Percentiles rank a stretch among this genome's conserved stretches.
Conservation (phyloP, 1,140 invertebrate species). For the Pseudoatta argentina region DNA sequence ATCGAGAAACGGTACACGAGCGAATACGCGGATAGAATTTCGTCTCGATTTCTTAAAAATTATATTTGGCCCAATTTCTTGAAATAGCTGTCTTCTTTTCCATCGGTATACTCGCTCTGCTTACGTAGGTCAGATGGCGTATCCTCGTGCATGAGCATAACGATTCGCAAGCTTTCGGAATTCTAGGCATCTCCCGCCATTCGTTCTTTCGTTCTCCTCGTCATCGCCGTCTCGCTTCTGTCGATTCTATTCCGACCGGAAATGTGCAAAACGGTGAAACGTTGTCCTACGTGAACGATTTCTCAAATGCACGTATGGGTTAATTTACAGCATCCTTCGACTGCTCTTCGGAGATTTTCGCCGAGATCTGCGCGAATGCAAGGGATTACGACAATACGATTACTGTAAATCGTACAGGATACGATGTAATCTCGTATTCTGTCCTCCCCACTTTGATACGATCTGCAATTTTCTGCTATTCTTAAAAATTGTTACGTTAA, state of each 20-base stretch:
- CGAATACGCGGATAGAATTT: conserved; percentile 63
- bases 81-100: conserved; percentile 61
- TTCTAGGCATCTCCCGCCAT: conserved; percentile 1
- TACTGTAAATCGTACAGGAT: conserved; percentile 48
- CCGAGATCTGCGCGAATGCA: conserved; percentile 37
- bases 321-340: conserved; percentile 58
- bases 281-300: conserved; percentile 55
- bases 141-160: conserved; percentile 24
- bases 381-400: conserved; percentile 44
- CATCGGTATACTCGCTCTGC: conserved; percentile 13
- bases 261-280: conserved; percentile 31
- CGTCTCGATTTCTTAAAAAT: conserved; percentile 73
- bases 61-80: conserved; percentile 73
- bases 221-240: not conserved
- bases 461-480: conserved; percentile 33
- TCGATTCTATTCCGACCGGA: conserved; percentile 48
- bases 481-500: not conserved
- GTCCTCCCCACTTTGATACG: conserved; percentile 9
- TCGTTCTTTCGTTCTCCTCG: not conserved
- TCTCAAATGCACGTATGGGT: conserved; percentile 40
- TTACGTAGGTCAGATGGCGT: conserved; percentile 56
- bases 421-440: conserved; percentile 47
- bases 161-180: conserved; percentile 46
- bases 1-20: conserved; percentile 52
- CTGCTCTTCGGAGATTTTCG: conserved; percentile 26